These are phyloP conservation scores for Sarcophaga bullata DNA, from an alignment of 1,140 invertebrate species.

Conservation along the genomic window DNA sequence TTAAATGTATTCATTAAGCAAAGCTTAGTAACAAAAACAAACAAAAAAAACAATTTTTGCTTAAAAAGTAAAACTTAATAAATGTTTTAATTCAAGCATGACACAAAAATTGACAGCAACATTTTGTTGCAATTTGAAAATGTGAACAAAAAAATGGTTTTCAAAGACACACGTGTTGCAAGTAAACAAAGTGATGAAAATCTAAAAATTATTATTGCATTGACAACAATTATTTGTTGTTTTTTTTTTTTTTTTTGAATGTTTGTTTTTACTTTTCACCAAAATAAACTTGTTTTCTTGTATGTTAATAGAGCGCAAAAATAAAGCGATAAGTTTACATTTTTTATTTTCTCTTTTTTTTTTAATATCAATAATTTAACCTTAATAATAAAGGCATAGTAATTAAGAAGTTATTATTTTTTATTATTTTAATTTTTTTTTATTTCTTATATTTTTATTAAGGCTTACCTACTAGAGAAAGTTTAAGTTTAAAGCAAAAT, in stretches of 20 bases:
- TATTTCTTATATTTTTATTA: neutral
- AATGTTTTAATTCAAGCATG: conserved; percentile 15
- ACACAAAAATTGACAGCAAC: conserved; percentile 9
- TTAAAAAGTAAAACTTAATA: neutral
- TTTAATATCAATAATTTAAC: neutral
- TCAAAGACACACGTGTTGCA: neutral
- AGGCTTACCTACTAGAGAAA: neutral
- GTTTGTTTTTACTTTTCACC: neutral
- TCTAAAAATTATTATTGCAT: neutral
- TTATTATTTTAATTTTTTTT: neutral
- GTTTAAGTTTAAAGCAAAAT: neutral
- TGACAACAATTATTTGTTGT: neutral
- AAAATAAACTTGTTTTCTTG: neutral
- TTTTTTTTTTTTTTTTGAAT: neutral
- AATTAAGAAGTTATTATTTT: neutral
- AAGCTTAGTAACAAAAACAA: no score
- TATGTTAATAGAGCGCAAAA: conserved; percentile 9
- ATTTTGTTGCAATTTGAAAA: neutral
- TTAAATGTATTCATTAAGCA: no score
- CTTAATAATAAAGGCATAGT: neutral
- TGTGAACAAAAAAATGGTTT: neutral
- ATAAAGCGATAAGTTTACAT: neutral
- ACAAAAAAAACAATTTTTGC: no score
- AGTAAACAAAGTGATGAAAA: neutral
- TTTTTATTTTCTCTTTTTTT: neutral